Conservation (phyloP, 2,113 vertebrate species). For the Ameiurus melas region DNA sequence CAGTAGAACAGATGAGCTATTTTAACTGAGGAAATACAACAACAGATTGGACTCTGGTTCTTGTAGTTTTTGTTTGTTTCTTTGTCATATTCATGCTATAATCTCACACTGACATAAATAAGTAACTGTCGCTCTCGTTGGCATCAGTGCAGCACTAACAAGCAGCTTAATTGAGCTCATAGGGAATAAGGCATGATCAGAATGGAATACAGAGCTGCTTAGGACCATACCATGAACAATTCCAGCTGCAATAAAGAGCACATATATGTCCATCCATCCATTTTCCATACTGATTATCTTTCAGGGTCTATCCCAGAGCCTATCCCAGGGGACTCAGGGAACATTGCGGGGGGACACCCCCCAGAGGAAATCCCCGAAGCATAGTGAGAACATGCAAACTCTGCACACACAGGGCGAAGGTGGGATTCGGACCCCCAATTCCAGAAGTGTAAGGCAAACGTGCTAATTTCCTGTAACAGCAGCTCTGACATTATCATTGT, state of each 20-base stretch:
- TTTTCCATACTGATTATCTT: too few relatives aligned
- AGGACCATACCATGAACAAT: neutral
- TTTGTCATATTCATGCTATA: neutral
- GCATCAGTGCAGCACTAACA: neutral
- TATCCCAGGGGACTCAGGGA: too few relatives aligned
- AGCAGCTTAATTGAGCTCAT: constrained; percentile 12
- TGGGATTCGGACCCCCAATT: too few relatives aligned
- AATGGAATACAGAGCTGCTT: neutral
- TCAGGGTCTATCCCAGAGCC: too few relatives aligned
- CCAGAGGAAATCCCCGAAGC: too few relatives aligned
- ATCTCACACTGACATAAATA: constrained; percentile 6
- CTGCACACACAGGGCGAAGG: too few relatives aligned
- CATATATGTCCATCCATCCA: neutral
- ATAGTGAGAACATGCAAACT: too few relatives aligned
- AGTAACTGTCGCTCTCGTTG: neutral
- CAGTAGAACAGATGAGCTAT: constrained; percentile 26
- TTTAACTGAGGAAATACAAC: neutral
- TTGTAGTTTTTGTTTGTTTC: neutral
- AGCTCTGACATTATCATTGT: neutral
- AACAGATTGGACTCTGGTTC: constrained; percentile 7
- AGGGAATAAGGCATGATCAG: neutral
- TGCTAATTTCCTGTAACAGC: neutral
- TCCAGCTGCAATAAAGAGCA: neutral
- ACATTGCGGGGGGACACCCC: too few relatives aligned
- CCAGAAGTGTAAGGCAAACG: neutral